Base-by-base conservation (phyloP, 2,888 invertebrate genomes). In the Apamea crenata region DNA sequence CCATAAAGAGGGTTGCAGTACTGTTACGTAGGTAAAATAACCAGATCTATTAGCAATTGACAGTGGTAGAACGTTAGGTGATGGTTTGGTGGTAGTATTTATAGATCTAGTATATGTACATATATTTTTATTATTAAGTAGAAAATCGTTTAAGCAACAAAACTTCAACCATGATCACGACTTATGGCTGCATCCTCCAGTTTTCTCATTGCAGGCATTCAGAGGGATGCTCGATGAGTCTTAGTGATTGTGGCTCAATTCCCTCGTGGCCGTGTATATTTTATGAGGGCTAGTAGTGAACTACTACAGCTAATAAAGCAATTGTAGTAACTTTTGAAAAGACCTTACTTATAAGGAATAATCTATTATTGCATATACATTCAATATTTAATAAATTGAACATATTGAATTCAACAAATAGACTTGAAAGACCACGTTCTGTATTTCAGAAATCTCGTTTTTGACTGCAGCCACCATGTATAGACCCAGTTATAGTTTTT, bases 401-500 rank as follows among this genome's bases (percentile, higher is more conserved):
- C n/a, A 40, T 7, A 40, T 40, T 40, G 6, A 40, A 40, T 40
- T 40, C 40, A 40, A 40, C 40, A 67, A 40, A 8, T 66, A 5
- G n/a, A n/a, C n/a, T 67, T 67, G n/a, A 67, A 67, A 40, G 16
- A 40, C 16, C 10, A 67, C 12, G n/a, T 29, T 44, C 18, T 44
- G 12, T 68, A 12, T 68, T 44, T 68, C 32, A 59, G 6, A 18
- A 71, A 70, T 56, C 8, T 2, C 0, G 25, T 5, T 32, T 10
- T 0, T 1, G 0, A 14, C 2, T 0, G 16, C 10, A 25, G 16
- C 0, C 32, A 25, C 25, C 8, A 25, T 40, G 18, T n/a, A 67
- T 18, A 18, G n/a, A n/a, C 6, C 40, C 67, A 68, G 67, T 44
- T 68, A n/a, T 18, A 18, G 0, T 40, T 32, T 86, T 86, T n/a